These are phyloP conservation scores for Fukomys damarensis DNA, from an alignment of 2,113 vertebrate genomes.

Conservation along the genomic window DNA sequence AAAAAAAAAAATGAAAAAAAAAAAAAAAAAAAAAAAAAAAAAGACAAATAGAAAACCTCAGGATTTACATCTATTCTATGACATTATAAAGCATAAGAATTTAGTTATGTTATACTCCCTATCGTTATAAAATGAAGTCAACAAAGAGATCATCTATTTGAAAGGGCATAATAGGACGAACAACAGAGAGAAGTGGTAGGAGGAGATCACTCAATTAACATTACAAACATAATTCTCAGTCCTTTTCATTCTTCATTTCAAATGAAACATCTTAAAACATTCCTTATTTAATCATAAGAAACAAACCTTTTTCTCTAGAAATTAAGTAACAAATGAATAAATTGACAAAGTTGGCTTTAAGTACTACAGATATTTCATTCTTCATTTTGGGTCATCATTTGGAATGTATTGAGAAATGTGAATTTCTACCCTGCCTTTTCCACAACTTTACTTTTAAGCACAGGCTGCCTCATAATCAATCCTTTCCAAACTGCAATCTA, in stretches of 20 bases:
- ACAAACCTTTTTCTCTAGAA: neutral
- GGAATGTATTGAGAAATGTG: neutral
- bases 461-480: neutral
- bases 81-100: neutral
- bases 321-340: neutral
- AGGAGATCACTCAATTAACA: neutral
- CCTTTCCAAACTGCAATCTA: neutral
- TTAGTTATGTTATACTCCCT: neutral
- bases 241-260: neutral
- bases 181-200: neutral
- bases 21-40: too few species aligned
- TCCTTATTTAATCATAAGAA: neutral
- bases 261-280: neutral
- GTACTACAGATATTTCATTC: neutral
- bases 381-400: neutral
- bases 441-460: neutral
- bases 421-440: neutral
- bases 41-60: neutral
- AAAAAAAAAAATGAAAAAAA: too few species aligned
- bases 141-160: neutral
- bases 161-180: neutral
- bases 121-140: slow-evolving; percentile 19
- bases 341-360: neutral
- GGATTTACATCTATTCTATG: neutral
- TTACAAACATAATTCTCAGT: neutral